Percentiles rank a stretch among this genome's conserved stretches.
These are phyloP conservation scores for Lasioglossum villosulum DNA, from an alignment of 2,888 invertebrate species.

Conservation along the genomic window DNA sequence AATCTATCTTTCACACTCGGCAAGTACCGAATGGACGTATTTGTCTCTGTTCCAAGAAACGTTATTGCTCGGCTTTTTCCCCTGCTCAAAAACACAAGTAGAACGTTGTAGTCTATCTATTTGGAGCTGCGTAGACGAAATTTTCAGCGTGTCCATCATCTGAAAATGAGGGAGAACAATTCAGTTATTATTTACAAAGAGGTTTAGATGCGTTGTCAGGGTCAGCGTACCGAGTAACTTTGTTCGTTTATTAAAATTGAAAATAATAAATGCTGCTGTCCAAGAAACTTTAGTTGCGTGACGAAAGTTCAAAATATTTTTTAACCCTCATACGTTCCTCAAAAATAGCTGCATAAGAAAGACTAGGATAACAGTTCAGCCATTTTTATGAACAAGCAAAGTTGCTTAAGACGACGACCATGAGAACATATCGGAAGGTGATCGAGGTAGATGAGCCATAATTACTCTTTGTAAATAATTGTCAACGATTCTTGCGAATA, in stretches of 20 bases:
- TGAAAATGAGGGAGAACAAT: constrained; percentile 5
- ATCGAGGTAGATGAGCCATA: neutral
- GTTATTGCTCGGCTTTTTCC: constrained; percentile 4
- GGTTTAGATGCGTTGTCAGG: neutral
- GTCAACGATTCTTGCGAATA: neutral
- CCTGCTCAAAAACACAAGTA: neutral
- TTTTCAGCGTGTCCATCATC: constrained; percentile 5
- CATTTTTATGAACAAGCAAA: neutral
- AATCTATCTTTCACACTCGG: neutral
- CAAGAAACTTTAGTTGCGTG: too few relatives aligned
- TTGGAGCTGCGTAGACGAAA: constrained; percentile 27
- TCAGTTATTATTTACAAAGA: neutral
- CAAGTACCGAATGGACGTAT: neutral
- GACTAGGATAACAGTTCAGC: too few relatives aligned
- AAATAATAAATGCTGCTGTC: too few relatives aligned
- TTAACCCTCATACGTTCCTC: too few relatives aligned
- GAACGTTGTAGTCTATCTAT: neutral
- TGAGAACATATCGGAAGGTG: neutral
- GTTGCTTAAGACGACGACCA: neutral
- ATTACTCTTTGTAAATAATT: neutral
- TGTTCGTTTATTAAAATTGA: too few relatives aligned
- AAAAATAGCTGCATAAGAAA: too few relatives aligned
- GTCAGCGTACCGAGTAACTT: neutral
- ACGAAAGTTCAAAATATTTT: too few relatives aligned
- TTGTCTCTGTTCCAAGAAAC: constrained; percentile 2